A percentile compares a stretch with the other conserved stretches of the same genome.
Evolutionary conservation across 2,888 invertebrate genomes (phyloP).

Genomic region (Cephus nigrinus): DNA sequence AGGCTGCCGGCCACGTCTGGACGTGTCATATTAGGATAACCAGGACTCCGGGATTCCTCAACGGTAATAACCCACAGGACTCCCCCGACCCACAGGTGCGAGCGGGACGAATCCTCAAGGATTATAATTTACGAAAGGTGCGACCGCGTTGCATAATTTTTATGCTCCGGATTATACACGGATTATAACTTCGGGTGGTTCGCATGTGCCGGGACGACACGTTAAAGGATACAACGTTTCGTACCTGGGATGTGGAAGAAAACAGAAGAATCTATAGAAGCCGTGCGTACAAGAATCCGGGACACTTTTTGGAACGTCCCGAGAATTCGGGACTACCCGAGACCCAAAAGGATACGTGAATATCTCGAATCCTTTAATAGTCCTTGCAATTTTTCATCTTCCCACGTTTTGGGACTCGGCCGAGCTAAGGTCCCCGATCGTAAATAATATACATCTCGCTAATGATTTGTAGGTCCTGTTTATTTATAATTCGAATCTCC

Average conservation of each 20-base stretch:
- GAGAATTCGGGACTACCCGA: neutral
- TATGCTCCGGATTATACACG: conserved; percentile 18
- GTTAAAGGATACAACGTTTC: neutral
- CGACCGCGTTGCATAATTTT: conserved; percentile 17
- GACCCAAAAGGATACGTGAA: neutral
- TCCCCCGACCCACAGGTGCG: conserved; percentile 13
- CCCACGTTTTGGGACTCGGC: conserved; percentile 43
- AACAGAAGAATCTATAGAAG: too few species aligned
- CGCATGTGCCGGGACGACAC: neutral
- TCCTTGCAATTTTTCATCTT: conserved; percentile 52
- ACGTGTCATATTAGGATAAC: conserved; percentile 44
- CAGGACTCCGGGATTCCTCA: conserved; percentile 31
- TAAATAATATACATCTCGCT: conserved; percentile 51
- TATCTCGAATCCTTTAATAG: neutral
- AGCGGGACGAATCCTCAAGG: conserved; percentile 11
- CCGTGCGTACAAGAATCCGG: too few species aligned
- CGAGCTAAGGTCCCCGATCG: conserved; percentile 41
- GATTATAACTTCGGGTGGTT: conserved; percentile 5
- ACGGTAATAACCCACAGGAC: neutral
- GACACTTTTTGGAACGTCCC: too few species aligned
- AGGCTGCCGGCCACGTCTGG: conserved; percentile 32
- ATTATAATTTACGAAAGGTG: conserved; percentile 15
- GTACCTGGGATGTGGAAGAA: neutral
- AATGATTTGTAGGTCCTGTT: conserved; percentile 50
- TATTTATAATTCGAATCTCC: conserved; percentile 5